phyloP scores from a whole-genome alignment of 2,797 vertebrate species.

The Eulemur albifrons region DNA sequence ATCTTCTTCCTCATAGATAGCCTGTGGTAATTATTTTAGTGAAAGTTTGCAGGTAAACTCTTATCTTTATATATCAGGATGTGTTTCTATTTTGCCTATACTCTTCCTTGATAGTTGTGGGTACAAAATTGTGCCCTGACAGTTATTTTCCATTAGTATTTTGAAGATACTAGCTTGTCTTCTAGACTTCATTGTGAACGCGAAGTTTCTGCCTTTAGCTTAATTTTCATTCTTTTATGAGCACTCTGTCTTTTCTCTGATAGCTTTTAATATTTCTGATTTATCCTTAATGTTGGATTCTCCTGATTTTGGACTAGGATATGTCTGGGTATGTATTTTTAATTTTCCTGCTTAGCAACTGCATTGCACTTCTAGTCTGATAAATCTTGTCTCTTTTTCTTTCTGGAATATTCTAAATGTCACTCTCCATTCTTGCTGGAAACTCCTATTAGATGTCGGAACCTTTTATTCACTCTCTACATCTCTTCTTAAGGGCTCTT shows the following conservation, averaged over 20 bases:
- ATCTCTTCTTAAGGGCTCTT: neutral
- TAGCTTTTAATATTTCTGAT: neutral
- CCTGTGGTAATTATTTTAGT: neutral
- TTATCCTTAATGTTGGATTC: neutral
- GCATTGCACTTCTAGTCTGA: neutral
- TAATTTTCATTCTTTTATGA: neutral
- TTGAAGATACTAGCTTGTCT: neutral
- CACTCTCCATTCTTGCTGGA: neutral
- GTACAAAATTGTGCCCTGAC: neutral
- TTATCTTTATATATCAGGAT: neutral
- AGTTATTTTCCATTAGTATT: neutral
- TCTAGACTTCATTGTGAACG: neutral
- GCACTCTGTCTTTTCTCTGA: neutral
- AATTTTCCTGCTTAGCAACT: neutral
- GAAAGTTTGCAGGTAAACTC: neutral
- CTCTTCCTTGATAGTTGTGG: neutral
- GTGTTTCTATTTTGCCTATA: neutral
- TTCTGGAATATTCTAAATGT: slow-evolving; percentile 26
- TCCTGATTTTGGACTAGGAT: neutral
- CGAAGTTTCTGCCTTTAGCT: neutral
- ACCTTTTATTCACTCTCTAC: neutral
- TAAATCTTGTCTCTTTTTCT: neutral
- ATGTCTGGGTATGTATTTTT: neutral
- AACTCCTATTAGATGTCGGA: neutral
- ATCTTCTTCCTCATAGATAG: neutral